Evolutionary conservation across 2,888 invertebrate species (phyloP).

Genomic region (Trichacis sp.): DNA sequence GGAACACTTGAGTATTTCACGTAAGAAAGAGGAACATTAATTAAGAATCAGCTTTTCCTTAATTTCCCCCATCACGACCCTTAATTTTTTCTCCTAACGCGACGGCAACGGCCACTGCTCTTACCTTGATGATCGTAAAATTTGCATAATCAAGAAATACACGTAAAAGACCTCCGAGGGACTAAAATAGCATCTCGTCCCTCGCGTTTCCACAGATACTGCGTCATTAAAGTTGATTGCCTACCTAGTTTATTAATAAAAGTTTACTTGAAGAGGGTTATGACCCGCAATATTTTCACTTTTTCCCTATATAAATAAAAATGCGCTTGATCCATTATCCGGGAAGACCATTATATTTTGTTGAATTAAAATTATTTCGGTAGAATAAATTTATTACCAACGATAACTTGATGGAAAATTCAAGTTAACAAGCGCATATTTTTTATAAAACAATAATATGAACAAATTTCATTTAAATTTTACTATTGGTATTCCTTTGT

Average conservation of each 20-base stretch:
- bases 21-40: too few species aligned
- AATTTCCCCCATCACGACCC: slow-evolving; percentile 16
- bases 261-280: slow-evolving; percentile 22
- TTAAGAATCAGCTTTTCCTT: slow-evolving; percentile 5
- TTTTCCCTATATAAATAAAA: too few species aligned
- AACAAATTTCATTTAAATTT: too few species aligned
- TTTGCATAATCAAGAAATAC: slow-evolving; percentile 43
- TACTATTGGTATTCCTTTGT: too few species aligned
- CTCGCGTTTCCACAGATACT: slow-evolving; percentile 34
- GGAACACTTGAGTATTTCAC: too few species aligned
- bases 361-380: too few species aligned
- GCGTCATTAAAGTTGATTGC: slow-evolving; percentile 38
- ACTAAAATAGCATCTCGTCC: slow-evolving; percentile 24
- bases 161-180: slow-evolving; percentile 28
- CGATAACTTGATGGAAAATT: too few species aligned
- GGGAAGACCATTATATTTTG: too few species aligned
- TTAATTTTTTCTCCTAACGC: slow-evolving; percentile 18
- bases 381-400: too few species aligned
- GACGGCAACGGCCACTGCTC: slow-evolving; percentile 9
- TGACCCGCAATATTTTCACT: neutral
- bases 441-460: too few species aligned
- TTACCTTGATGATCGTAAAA: slow-evolving; percentile 30
- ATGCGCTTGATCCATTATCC: too few species aligned
- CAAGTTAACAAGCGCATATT: too few species aligned
- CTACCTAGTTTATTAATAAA: slow-evolving; percentile 40